Evolutionary conservation across 1,140 invertebrate species (phyloP), one percentile per base, ranked within the genome.

Genomic region (Linepithema humile): DNA sequence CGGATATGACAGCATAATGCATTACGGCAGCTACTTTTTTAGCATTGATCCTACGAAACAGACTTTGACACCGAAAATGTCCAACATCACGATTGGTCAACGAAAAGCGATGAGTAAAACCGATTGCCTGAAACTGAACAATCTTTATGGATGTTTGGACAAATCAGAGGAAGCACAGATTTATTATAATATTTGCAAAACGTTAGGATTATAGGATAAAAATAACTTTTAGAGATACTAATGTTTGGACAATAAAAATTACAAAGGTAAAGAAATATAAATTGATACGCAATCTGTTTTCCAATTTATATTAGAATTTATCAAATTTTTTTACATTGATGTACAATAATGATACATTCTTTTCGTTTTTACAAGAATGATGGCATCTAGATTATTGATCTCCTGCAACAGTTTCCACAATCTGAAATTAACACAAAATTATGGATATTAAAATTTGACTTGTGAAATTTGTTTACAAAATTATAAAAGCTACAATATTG

Each of bases 361-460:
- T 40, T 53, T 65, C 0, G 99, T 99, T 95, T 99, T 98, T 84
- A 98, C 98, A 95, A 99, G 99, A 89, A 99, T 99, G 87, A 98
- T 97, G 85, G 97, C 97, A 87, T 97, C 97, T 89, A 99, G 98
- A 87, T 96, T 96, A 77, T 96, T 97, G 91, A 99, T 98, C 95
- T 99, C 97, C 94, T 98, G 97, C 40, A 99, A 94, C 32, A 99
- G 95, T 88, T 96, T 96, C 93, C 97, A 97, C 85, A 99, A 95
- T 94, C 97, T 98, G 75, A 17, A 93, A 88, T 77, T 65, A 91
- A 89, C 82, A 85, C 35, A 89, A 89, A 77, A 84, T 83, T 40
- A 80, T 57, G n/a, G 0, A 38, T 70, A 62, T 75, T 72, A 53
- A 86, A 60, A 98, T 98, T 91, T 98, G 96, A 90, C 98, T 96